phyloP scores from a whole-genome alignment of 2,888 invertebrate species.

The Latheticus oryzae region DNA sequence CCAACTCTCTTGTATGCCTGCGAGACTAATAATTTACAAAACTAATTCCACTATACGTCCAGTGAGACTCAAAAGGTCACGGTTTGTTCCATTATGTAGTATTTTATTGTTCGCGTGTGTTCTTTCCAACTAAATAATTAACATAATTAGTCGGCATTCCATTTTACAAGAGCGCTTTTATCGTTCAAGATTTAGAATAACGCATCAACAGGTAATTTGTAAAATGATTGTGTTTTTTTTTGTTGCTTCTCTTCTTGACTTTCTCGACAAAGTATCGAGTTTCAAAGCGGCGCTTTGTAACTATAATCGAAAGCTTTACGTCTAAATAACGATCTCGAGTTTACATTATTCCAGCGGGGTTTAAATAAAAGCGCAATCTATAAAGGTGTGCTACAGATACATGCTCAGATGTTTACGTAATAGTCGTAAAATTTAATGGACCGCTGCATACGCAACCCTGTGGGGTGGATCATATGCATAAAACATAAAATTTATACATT shows the following conservation, averaged over 20 bases:
- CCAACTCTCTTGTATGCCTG: constrained; percentile 21
- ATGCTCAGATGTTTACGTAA: constrained; percentile 42
- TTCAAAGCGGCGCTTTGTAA: constrained; percentile 7
- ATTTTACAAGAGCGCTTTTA: constrained; percentile 10
- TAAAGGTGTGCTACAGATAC: constrained; percentile 29
- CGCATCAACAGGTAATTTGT: constrained; percentile 15
- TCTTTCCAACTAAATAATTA: constrained; percentile 17
- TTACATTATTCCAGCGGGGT: constrained; percentile 21
- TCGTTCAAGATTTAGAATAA: constrained; percentile 11
- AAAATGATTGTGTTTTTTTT: constrained; percentile 5
- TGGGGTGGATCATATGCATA: constrained; percentile 44
- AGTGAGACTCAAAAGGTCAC: constrained; percentile 8
- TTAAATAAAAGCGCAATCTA: constrained; percentile 31
- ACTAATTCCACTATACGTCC: constrained; percentile 27
- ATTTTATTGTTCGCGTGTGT: constrained; percentile 24
- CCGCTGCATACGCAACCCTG: constrained; percentile 37
- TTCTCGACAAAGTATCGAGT: constrained; percentile 1
- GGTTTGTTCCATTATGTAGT: constrained; percentile 22
- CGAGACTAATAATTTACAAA: constrained; percentile 34
- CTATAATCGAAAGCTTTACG: not conserved
- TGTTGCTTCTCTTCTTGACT: constrained; percentile 1
- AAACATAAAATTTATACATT: constrained; percentile 40
- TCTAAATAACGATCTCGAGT: constrained; percentile 5
- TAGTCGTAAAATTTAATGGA: constrained; percentile 45
- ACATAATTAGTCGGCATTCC: constrained; percentile 16